A percentile compares a stretch with the other conserved stretches of the same genome.
These are phyloP conservation scores for Tiphia femorata DNA, from an alignment of 2,888 invertebrate species.

Conservation along the genomic window DNA sequence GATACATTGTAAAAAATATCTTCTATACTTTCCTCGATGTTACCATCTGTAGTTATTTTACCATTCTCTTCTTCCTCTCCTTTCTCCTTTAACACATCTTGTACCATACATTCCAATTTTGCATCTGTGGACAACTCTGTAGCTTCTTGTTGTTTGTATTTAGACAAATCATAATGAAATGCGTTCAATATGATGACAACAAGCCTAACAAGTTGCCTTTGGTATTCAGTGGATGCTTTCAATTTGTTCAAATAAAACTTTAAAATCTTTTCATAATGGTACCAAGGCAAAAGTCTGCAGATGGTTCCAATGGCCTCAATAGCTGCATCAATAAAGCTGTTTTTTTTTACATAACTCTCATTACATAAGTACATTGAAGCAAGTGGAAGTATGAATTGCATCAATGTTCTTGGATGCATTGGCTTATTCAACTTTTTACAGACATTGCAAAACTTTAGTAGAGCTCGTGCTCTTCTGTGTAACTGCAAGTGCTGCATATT, in stretches of 20 bases:
- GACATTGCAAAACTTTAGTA: conserved; percentile 80
- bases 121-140: not conserved
- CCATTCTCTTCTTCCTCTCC: conserved; percentile 60
- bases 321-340: conserved; percentile 86
- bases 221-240: conserved; percentile 79
- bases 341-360: conserved; percentile 82
- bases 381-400: conserved; percentile 88
- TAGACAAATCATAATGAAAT: conserved; percentile 91
- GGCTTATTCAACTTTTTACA: conserved; percentile 74
- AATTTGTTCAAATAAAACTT: conserved; percentile 85
- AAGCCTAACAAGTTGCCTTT: conserved; percentile 85
- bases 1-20: too few species aligned
- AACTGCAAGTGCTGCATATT: conserved; percentile 91
- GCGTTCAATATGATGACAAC: conserved; percentile 86
- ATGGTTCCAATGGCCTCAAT: conserved; percentile 85
- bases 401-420: conserved; percentile 79
- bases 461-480: conserved; percentile 86
- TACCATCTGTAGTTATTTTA: conserved; percentile 35
- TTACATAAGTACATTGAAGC: conserved; percentile 84
- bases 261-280: conserved; percentile 86
- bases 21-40: conserved; percentile 46
- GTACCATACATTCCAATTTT: conserved; percentile 1
- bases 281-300: conserved; percentile 88
- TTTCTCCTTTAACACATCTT: conserved; percentile 13
- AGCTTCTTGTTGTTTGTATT: conserved; percentile 66